These are phyloP conservation scores for Pardosa pseudoannulata DNA, from an alignment of 2,888 invertebrate genomes.

Conservation along the genomic window DNA sequence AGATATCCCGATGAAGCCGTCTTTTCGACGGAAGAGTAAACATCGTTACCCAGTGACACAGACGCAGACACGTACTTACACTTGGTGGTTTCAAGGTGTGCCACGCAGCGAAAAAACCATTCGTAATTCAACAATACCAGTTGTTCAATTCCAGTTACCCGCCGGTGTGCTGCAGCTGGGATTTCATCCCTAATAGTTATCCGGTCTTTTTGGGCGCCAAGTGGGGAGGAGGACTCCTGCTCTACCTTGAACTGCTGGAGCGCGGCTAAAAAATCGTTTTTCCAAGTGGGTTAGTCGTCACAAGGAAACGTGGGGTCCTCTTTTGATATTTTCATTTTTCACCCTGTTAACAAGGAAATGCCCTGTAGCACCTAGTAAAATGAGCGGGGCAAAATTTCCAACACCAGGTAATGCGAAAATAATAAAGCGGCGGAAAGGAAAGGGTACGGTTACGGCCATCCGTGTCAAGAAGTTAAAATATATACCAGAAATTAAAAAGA, in stretches of 20 bases:
- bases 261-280: conserved; percentile 11
- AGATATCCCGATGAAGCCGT: neutral
- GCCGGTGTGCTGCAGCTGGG: neutral
- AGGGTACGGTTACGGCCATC: too few relatives aligned
- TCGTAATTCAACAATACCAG: conserved; percentile 11
- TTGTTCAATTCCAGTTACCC: conserved; percentile 13
- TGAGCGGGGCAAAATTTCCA: too few relatives aligned
- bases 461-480: too few relatives aligned
- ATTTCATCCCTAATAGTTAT: conserved; percentile 1
- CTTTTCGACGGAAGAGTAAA: neutral
- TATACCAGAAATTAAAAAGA: too few relatives aligned
- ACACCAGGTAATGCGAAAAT: too few relatives aligned
- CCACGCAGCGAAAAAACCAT: conserved; percentile 6
- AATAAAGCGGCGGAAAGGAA: too few relatives aligned
- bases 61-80: neutral
- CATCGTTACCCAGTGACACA: conserved; percentile 12
- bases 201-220: neutral
- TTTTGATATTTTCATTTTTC: neutral
- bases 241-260: conserved; percentile 7
- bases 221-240: conserved; percentile 4
- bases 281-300: conserved; percentile 17
- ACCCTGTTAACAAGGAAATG: neutral
- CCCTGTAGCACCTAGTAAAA: too few relatives aligned
- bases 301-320: neutral
- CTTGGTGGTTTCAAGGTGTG: conserved; percentile 4